Percentiles rank a stretch among this genome's conserved stretches.
These are phyloP conservation scores for Laupala kohalensis DNA, from an alignment of 1,140 invertebrate species.

Conservation along the genomic window DNA sequence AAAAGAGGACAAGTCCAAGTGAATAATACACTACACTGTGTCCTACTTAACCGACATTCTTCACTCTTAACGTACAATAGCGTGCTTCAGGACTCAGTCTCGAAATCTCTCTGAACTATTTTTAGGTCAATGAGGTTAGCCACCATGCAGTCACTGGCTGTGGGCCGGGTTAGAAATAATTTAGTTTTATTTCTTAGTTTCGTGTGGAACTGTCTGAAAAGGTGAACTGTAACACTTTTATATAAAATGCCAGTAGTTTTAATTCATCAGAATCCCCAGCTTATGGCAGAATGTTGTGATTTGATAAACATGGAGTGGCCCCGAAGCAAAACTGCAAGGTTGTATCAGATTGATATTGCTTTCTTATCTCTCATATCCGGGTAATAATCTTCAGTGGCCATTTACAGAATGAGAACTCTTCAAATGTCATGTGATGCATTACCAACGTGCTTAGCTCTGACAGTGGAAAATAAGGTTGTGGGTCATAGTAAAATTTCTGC, in stretches of 20 bases:
- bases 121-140: no score
- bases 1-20: no score
- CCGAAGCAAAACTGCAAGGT: constrained; percentile 55
- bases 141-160: no score
- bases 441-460: constrained; percentile 54
- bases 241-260: constrained; percentile 35
- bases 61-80: no score
- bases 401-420: constrained; percentile 44
- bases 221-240: no score
- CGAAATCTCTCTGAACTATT: no score
- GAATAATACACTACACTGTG: no score
- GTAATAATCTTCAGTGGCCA: constrained; percentile 6
- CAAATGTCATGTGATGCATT: constrained; percentile 51
- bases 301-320: constrained; percentile 71
- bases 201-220: no score
- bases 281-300: constrained; percentile 48
- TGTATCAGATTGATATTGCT: constrained; percentile 1
- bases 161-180: no score
- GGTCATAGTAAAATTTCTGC: constrained; percentile 61
- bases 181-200: no score
- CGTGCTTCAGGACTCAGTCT: no score
- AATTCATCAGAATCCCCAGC: constrained; percentile 53
- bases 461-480: constrained; percentile 43
- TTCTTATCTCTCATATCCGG: neutral
- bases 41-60: no score